Evolutionary conservation across 1,140 invertebrate species (phyloP), one percentile per base, ranked within the genome.

Genomic region (Trachymyrmex septentrionalis): DNA sequence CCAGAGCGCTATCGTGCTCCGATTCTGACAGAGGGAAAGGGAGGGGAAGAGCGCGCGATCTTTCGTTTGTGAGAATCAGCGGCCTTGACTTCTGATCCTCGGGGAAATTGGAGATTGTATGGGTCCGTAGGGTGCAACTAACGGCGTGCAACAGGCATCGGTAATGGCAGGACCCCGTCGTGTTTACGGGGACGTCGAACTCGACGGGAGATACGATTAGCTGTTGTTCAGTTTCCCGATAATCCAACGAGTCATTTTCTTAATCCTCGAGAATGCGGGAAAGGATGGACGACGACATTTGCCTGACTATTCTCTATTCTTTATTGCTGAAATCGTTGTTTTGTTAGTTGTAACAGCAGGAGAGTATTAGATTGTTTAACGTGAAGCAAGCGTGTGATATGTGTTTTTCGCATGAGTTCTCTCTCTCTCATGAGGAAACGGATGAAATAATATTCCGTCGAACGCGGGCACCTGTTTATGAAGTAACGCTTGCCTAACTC

Each of bases 61-160:
- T 72, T 61, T 61, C 27, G 48, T n/a, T 84, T 59, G 78, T 73
- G 86, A 86, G 86, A 86, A 84, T 86, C 59, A 67, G 30, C 69
- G 78, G 38, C 69, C 78, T 84, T 86, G 86, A 84, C 67, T 86
- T 24, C 34, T 73, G 67, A 81, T 86, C 38, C 61, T 78, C 53
- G 53, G 84, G 77, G 77, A 86, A 86, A 86, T 86, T 86, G 85
- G 53, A 71, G 66, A 81, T 55, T 7, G 64, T 50, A 48, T 55
- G 77, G 38, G 77, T 81, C 55, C 53, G 38, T 81, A 53, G 77
- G 77, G 44, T 82, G 55, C 76, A 82, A 82, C 16, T 30, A 4
- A 10, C 19, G 5, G 34, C 12, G 84, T 48, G 85, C 85, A 86
- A 81, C 85, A 72, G 55, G 77, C 77, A 86, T 80, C 27, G 76